phyloP scores from a whole-genome alignment of 2,113 vertebrate species.

The Gallinago undulata region DNA sequence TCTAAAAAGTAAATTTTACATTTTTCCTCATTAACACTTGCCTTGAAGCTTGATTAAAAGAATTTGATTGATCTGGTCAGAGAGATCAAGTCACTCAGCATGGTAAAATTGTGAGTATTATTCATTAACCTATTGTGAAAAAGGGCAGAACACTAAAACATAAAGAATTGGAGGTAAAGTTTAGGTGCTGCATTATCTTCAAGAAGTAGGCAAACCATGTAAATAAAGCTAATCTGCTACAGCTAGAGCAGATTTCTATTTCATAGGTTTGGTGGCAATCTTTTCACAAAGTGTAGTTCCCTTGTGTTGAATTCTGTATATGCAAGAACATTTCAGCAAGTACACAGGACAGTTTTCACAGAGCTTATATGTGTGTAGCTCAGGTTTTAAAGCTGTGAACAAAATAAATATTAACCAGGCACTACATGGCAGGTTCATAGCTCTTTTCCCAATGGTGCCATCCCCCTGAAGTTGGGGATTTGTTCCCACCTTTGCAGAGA shows the following conservation, averaged over 20 bases:
- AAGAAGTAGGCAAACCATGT: not conserved
- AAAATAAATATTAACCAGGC: not conserved
- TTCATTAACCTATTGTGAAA: not conserved
- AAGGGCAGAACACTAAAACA: not conserved
- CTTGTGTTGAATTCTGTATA: not conserved
- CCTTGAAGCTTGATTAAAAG: not conserved
- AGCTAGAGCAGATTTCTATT: not conserved
- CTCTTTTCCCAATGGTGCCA: not conserved
- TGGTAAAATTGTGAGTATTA: not conserved
- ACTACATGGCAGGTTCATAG: not conserved
- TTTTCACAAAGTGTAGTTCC: not conserved
- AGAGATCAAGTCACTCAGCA: not conserved
- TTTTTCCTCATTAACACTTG: not conserved
- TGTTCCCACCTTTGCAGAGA: rapidly evolving
- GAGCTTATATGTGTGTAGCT: not conserved
- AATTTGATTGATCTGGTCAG: not conserved
- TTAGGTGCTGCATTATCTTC: not conserved
- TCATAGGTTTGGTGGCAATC: not conserved
- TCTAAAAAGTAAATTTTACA: not conserved
- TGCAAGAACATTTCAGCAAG: not conserved
- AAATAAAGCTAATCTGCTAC: not conserved
- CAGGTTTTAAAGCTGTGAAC: not conserved
- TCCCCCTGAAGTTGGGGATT: rapidly evolving
- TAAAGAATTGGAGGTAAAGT: not conserved
- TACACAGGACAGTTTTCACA: not conserved